Conservation (phyloP, 2,797 vertebrate species). For the Lagodon rhomboides region DNA sequence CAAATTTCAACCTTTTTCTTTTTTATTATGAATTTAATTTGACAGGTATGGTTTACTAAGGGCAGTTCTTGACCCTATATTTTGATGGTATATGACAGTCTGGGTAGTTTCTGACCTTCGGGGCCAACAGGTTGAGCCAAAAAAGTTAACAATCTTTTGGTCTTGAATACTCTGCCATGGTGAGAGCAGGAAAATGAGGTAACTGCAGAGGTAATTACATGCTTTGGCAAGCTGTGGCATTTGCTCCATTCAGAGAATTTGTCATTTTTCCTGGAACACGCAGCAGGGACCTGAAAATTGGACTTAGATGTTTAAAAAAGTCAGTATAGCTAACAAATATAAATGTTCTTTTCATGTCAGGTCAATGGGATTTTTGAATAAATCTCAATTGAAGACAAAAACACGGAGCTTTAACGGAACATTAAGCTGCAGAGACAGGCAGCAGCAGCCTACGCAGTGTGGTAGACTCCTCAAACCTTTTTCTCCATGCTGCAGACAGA, state of each 20-base stretch:
- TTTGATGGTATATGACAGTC: neutral
- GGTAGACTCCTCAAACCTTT: conserved; percentile 37
- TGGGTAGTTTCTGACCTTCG: neutral
- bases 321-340: neutral
- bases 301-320: neutral
- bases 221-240: conserved; percentile 1
- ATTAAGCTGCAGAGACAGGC: conserved; percentile 22
- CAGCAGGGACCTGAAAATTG: neutral
- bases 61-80: neutral
- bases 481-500: conserved; percentile 48
- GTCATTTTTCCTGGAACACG: conserved; percentile 1
- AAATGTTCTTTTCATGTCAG: conserved; percentile 30
- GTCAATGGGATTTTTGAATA: conserved; percentile 30
- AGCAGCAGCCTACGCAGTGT: conserved; percentile 44
- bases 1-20: too few species aligned
- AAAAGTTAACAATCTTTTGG: neutral
- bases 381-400: conserved; percentile 17
- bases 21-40: too few species aligned
- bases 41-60: neutral
- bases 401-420: conserved; percentile 1
- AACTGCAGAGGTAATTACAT: conserved; percentile 26
- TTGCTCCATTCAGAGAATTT: conserved; percentile 20
- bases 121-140: neutral
- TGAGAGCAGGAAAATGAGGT: conserved; percentile 7
- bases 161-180: neutral